phyloP scores from a whole-genome alignment of 1,140 invertebrate genomes.

The Eciton burchellii region DNA sequence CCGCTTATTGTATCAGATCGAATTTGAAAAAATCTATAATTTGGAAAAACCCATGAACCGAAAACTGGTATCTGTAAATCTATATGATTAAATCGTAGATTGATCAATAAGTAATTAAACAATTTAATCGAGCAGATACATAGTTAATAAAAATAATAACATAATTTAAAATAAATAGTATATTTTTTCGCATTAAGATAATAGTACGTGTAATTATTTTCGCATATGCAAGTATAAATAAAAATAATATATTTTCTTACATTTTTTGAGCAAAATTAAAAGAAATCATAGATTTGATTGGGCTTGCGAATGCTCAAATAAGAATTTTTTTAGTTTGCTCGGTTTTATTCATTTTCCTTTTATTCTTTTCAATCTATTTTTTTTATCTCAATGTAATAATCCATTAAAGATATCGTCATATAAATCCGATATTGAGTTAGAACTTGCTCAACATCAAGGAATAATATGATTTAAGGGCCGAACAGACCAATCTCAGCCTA shows the following conservation, averaged over 20 bases:
- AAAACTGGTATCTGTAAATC: neutral
- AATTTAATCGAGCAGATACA: too few relatives aligned
- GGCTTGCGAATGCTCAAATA: neutral
- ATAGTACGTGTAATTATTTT: neutral
- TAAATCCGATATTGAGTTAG: slow-evolving; percentile 8
- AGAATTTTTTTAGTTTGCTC: neutral
- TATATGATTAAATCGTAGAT: neutral
- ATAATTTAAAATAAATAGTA: too few relatives aligned
- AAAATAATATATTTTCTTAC: neutral
- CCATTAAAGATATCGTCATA: neutral
- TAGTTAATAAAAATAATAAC: neutral
- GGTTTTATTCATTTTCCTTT: slow-evolving; percentile 2
- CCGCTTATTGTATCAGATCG: neutral
- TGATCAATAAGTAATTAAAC: neutral
- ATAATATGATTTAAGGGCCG: slow-evolving; percentile 16
- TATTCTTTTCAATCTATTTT: slow-evolving; percentile 8
- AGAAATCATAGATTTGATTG: neutral
- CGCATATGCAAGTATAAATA: neutral
- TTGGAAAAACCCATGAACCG: too few relatives aligned
- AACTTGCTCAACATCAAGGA: slow-evolving; percentile 1
- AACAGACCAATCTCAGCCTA: slow-evolving; percentile 31
- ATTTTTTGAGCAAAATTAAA: neutral
- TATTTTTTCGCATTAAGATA: neutral
- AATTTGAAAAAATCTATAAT: too few relatives aligned
- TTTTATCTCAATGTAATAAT: slow-evolving; percentile 1